Base-by-base conservation (phyloP, 92 coral and sea anemone genomes). In the Hydrozoanthus gracilis region DNA sequence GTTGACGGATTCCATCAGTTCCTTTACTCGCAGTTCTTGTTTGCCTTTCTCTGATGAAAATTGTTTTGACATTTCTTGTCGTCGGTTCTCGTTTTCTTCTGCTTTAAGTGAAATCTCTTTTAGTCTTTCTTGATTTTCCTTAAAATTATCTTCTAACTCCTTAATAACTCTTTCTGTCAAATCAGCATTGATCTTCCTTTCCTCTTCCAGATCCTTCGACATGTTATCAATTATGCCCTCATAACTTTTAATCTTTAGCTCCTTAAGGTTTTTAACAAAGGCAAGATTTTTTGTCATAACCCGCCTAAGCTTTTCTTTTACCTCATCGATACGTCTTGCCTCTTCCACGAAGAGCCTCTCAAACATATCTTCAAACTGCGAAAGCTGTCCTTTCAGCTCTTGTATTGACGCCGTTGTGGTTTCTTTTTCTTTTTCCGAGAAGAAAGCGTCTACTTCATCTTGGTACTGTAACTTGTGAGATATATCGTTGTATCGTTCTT, bases 341-440 rank as follows among this genome's bases (percentile, higher is more conserved):
- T 95, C 98, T 56, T 95, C 93, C 5, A 80, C 62, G 75, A 95
- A 95, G 49, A 92, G 87, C 15, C 80, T 87, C 48, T 95, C 95
- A 44, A 95, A 85, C 3, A 83, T 89, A 20, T 88, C 83, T 76
- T 95, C 98, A 55, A 95, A 92, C 71, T 87, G 83, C 5, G 86
- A 49, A 27, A 95, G 79, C 51, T 95, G 98, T 58, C 88, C 73
- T 67, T 83, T 91, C 8, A 95, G 85, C 62, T 89, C 94, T 6
- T 77, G 90, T 17, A 87, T 50, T 20, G 86, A 77, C 4, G 64
- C 78, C 9, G 15, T 71, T 64, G 85, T 64, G 44, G 14, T 68
- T 16, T 77, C 85, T 54, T 65, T 17, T 77, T 87, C 85, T 3
- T 48, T 64, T 54, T 87, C 89, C 27, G 6, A 72, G 15, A 58